Conservation (phyloP, 2,888 invertebrate genomes). For the Drepanosiphum platanoidis region DNA sequence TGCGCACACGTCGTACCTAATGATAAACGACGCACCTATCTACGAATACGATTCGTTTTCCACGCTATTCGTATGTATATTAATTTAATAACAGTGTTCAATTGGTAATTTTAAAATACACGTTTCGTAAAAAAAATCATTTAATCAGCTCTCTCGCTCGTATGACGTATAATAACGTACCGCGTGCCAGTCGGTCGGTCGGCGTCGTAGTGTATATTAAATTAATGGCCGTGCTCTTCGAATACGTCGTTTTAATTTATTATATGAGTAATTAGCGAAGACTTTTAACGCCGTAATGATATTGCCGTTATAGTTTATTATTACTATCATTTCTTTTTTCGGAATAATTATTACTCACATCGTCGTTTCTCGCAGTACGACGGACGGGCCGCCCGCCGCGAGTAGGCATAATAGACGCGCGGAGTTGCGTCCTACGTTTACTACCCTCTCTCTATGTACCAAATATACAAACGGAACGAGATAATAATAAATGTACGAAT, state of each 20-base stretch:
- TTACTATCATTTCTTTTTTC: constrained; percentile 9
- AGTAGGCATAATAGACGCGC: too few species aligned
- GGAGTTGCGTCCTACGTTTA: too few species aligned
- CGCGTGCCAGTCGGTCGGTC: neutral
- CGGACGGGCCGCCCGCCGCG: neutral
- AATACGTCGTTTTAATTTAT: constrained; percentile 32
- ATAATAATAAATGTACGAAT: neutral
- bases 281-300: neutral
- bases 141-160: neutral
- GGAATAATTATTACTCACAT: constrained; percentile 3
- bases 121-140: neutral
- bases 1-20: neutral
- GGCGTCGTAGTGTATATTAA: constrained; percentile 19
- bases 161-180: too few species aligned
- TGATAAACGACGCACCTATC: constrained; percentile 24
- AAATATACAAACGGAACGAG: neutral
- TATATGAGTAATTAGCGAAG: constrained; percentile 18
- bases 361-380: neutral
- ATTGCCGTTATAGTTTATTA: neutral
- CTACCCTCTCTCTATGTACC: too few species aligned
- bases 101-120: constrained; percentile 8
- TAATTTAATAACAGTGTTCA: constrained; percentile 38
- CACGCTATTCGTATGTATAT: neutral
- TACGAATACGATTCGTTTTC: constrained; percentile 27
- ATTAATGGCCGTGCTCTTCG: neutral